A percentile compares a stretch with the other conserved stretches of the same genome.
Conservation (phyloP, 1,140 invertebrate species). For the Telenomus remus region DNA sequence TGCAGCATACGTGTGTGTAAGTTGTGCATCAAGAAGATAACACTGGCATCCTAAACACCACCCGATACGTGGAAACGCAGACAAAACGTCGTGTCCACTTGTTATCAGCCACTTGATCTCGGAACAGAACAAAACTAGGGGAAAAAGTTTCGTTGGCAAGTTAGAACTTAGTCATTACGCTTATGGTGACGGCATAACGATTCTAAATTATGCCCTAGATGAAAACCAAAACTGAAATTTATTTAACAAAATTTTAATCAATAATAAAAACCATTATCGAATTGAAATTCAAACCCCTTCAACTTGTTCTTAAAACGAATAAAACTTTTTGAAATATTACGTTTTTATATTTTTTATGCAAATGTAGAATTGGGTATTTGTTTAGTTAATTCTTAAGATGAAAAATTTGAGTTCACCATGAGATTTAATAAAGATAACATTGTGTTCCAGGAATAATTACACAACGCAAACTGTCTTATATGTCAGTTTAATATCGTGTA, state of each 20-base stretch:
- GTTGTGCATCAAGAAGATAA: conserved; percentile 20
- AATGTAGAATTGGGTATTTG: no score
- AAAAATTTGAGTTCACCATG: no score
- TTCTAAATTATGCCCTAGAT: neutral
- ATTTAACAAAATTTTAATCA: no score
- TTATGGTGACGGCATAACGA: conserved; percentile 15
- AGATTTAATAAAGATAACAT: no score
- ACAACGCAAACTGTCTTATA: neutral
- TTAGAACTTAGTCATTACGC: conserved; percentile 12
- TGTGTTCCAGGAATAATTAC: neutral
- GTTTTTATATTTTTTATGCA: no score
- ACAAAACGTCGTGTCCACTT: conserved; percentile 18
- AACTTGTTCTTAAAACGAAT: no score
- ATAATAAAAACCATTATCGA: no score
- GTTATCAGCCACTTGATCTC: conserved; percentile 15
- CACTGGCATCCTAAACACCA: conserved; percentile 26
- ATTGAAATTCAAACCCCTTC: no score
- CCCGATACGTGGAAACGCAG: conserved; percentile 14
- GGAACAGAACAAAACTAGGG: conserved; percentile 6
- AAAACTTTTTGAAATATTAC: no score
- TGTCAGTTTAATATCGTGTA: neutral
- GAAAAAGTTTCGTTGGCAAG: conserved; percentile 1
- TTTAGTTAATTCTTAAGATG: no score
- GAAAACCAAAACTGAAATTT: no score
- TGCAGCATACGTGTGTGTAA: conserved; percentile 3